phyloP scores from a whole-genome alignment of 2,888 invertebrate species.

The Quadroppia sp. region DNA sequence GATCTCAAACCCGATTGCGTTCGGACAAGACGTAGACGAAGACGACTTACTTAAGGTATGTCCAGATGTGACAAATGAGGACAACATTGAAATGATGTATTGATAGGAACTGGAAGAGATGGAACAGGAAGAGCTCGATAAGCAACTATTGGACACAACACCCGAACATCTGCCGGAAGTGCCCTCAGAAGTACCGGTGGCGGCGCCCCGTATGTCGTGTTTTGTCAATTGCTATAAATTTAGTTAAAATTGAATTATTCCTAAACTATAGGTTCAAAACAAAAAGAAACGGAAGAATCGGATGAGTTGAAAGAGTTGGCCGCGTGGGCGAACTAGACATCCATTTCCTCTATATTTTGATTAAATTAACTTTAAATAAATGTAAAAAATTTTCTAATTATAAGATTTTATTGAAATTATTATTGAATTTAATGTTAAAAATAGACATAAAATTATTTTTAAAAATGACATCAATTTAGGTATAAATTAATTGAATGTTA shows the following conservation, averaged over 20 bases:
- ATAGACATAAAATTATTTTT: neutral
- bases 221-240: neutral
- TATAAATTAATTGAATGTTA: neutral
- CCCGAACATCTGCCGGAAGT: conserved; percentile 42
- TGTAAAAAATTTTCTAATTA: neutral
- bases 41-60: conserved; percentile 74
- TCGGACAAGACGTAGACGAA: conserved; percentile 67
- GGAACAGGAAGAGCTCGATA: conserved; percentile 44
- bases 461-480: conserved; percentile 14
- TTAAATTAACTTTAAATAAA: neutral
- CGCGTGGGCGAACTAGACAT: conserved; percentile 41
- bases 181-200: conserved; percentile 29
- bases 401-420: neutral
- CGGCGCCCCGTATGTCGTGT: conserved; percentile 7
- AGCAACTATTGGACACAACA: conserved; percentile 39
- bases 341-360: neutral
- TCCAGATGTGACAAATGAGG: neutral
- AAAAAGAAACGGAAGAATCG: conserved; percentile 39
- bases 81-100: neutral
- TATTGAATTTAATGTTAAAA: neutral
- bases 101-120: conserved; percentile 44
- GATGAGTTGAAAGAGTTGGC: conserved; percentile 42
- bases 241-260: neutral
- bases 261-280: conserved; percentile 16
- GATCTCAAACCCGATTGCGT: conserved; percentile 90